Evolutionary conservation across 1,140 invertebrate genomes (phyloP), one percentile per base, ranked within the genome.

Genomic region (Chelonus insularis): DNA sequence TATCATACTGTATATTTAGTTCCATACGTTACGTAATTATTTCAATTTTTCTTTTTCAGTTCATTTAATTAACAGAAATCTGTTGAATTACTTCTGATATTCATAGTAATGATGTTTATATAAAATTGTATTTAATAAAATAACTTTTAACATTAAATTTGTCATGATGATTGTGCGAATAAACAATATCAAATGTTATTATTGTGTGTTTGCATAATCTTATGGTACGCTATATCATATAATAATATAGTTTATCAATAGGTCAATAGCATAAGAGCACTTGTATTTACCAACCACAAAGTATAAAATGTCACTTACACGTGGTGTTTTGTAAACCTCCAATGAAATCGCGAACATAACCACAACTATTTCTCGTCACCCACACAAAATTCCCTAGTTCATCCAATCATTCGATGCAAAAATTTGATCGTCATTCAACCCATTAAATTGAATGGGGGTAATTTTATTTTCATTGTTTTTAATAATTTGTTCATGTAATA

Each of bases 281-380:
- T 62, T 63, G 36, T 43, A 43, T 59, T 25, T 61, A 60, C 47
- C 61, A 34, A 57, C 59, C 48, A 59, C 62, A 66, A 71, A 72
- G 69, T 66, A 69, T 72, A 69, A 71, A 72, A 68, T 57, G 69
- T 69, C 68, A 69, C 59, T 64, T 71, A 66, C 69, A 68, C 67
- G 56, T 56, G 66, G 57, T 69, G 68, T 71, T 71, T 69, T 71
- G 65, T 63, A 60, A 60, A 34, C 61, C 21, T 25, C 20, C 52
- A 57, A 64, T 37, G 63, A 66, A 65, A 70, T 68, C 65, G 60
- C 65, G 59, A 52, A 61, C 67, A 64, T 41, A 23, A 62, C 65
- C 59, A 23, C 68, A 67, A 60, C 47, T 25, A 45, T 64, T 64
- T 23, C 48, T 48, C 48, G 41, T 14, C 41, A 43, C 12, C 16